Base-by-base conservation (phyloP, 2,797 vertebrate genomes). In the Leptatherina wallacei region DNA sequence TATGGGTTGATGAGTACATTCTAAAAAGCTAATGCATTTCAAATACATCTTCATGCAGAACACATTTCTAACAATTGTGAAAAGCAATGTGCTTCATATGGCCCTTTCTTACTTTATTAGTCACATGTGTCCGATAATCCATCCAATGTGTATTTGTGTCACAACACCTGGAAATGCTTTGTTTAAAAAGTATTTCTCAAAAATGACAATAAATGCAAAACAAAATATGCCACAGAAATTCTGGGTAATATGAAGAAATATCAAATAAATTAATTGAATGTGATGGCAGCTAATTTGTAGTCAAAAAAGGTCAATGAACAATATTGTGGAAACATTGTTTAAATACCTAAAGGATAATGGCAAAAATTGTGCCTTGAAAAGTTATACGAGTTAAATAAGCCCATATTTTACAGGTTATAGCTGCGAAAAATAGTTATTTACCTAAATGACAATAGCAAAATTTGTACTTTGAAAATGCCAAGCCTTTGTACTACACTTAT, bases 1-100 rank as follows among this genome's bases (percentile, higher is more conserved):
- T 88, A 85, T 85, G 85, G 90, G 85, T 92, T 92, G 91, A 87
- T 82, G 91, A 95, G 92, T 93, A 94, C 93, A 94, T 92, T 89
- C 84, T 69, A 88, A 81, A 35, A 62, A 32, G 32, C 69, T 75
- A 61, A 74, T 73, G 52, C 75, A 73, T 85, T 77, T 75, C 51
- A 81, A 77, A 54, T 73, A 78, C 42, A 66, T 77, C 32, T 71
- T 79, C 65, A 80, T 36, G 65, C 60, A 55, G 42, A 75, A 79
- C 52, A 77, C 56, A 36, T 69, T 73, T 78, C 61, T 84, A 80
- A 66, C 6, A 81, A 67, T 49, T 78, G 71, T 80, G 57, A 75
- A 27, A 78, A 77, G 58, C 59, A 78, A 16, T 77, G 65, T 81
- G 65, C 69, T 76, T 63, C 66, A 66, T 76, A 64, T 65, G 10